phyloP scores from a whole-genome alignment of 1,140 invertebrate species.

The Saccostrea cuccullata region DNA sequence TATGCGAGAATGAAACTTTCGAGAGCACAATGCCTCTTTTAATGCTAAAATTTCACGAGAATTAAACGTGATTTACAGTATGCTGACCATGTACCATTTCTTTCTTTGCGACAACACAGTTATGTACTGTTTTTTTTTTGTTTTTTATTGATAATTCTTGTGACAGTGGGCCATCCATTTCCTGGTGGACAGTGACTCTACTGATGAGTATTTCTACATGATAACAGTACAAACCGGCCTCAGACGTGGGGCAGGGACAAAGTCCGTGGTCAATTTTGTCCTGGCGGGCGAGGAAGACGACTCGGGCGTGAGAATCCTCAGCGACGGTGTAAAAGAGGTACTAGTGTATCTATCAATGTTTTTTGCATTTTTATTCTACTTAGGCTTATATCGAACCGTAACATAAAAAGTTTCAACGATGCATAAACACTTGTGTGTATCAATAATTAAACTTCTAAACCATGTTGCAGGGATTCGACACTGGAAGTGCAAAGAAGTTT shows the following conservation, averaged over 20 bases:
- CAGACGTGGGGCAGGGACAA: constrained; percentile 58
- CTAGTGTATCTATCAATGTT: background rate
- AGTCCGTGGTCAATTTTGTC: constrained; percentile 62
- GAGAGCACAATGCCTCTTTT: no score
- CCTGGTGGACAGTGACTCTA: constrained; percentile 61
- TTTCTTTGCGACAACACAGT: no score
- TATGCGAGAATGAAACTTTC: no score
- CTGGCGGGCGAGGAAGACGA: constrained; percentile 63
- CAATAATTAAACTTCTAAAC: background rate
- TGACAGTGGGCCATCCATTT: constrained; percentile 61
- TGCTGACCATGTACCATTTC: no score
- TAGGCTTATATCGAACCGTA: no score
- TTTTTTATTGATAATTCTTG: background rate
- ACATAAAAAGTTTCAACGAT: no score
- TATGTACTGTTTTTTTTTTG: no score
- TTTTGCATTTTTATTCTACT: no score
- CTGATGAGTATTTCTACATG: constrained; percentile 62
- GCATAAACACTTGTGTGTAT: no score
- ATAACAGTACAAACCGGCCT: constrained; percentile 67
- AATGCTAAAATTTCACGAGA: no score
- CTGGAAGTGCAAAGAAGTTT: constrained; percentile 70
- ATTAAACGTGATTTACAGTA: no score
- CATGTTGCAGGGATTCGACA: constrained; percentile 61
- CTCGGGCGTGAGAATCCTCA: constrained; percentile 60
- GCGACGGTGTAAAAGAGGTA: constrained; percentile 62